Evolutionary conservation across 2,888 invertebrate species (phyloP), one percentile per base, ranked within the genome.

Genomic region (Ornithoptera priamus): DNA sequence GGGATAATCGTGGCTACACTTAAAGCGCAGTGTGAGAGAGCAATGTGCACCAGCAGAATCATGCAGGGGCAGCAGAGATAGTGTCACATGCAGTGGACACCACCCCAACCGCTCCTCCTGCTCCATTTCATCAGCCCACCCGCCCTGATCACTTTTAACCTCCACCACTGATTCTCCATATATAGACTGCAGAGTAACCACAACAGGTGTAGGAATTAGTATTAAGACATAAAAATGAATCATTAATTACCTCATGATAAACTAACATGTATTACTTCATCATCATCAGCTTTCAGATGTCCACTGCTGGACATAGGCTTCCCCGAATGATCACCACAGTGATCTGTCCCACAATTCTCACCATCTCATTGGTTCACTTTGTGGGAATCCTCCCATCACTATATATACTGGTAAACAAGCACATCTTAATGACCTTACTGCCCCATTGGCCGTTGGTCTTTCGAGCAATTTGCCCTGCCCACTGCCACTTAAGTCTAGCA

Each of bases 1-100:
- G 30, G 98, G 98, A 90, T 99, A 99, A 70, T 93, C 94, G 0
- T 93, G 87, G 36, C 95, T 94, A 79, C 98, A 97, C 69, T 93
- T 94, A 39, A 98, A 93, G 77, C 95, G 95, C 67, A 99, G 86
- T 73, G 96, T 96, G 10, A 97, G 93, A 74, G 94, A 94, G 30
- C 96, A 96, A 84, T 97, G 94, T 5, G 93, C 92, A 2, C 95
- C 95, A 63, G 95, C 94, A 69, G 95, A 96, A 75, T 97, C 96
- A 76, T 96, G 94, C 73, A 96, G 94, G 0, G 98, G 98, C 59
- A 93, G 94, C 71, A 99, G 86, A 0, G 94, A 94, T 62, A 98
- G 91, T 59, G 94, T 86, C 67, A 98, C 88, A 81, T 97, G 95
- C 65, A 97, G 90, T 0, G 98, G 97, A 65, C 94, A 93, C 95